Evolutionary conservation across 2,888 invertebrate genomes (phyloP).

Genomic region (Stratiomys singularior): DNA sequence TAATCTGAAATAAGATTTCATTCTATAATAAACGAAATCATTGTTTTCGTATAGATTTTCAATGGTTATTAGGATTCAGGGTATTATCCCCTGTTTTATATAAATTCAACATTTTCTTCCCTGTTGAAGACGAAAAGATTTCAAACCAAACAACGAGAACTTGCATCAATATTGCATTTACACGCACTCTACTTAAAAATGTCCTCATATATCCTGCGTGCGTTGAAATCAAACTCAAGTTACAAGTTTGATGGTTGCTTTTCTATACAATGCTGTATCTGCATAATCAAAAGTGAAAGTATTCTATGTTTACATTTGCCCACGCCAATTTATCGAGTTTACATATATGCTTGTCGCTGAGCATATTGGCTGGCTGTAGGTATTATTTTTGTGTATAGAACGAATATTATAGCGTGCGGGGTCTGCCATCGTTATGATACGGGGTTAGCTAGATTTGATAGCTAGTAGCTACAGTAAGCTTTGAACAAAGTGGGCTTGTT

Average conservation of each 20-base stretch:
- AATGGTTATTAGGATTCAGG: no score
- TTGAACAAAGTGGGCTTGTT: background rate
- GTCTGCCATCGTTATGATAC: slow-evolving; percentile 5
- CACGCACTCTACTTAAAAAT: no score
- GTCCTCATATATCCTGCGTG: no score
- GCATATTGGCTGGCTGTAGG: slow-evolving; percentile 26
- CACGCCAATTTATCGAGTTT: background rate
- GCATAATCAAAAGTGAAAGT: slow-evolving; percentile 51
- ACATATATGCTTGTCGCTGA: background rate
- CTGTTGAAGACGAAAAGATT: no score
- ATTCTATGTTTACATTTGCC: slow-evolving; percentile 50
- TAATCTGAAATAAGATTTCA: no score
- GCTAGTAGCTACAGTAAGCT: slow-evolving; percentile 8
- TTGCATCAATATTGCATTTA: no score
- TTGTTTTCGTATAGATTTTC: no score
- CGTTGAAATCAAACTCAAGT: background rate
- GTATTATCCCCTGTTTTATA: no score
- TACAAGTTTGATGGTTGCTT: slow-evolving; percentile 14
- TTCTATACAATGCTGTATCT: slow-evolving; percentile 9
- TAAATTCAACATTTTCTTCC: no score
- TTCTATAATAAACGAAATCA: no score
- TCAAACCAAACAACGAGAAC: no score
- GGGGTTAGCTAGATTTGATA: slow-evolving; percentile 9
- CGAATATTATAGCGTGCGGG: background rate
- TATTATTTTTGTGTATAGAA: slow-evolving; percentile 26